Evolutionary conservation across 1,140 invertebrate genomes (phyloP), one percentile per base, ranked within the genome.

Genomic region (Myzus persicae): DNA sequence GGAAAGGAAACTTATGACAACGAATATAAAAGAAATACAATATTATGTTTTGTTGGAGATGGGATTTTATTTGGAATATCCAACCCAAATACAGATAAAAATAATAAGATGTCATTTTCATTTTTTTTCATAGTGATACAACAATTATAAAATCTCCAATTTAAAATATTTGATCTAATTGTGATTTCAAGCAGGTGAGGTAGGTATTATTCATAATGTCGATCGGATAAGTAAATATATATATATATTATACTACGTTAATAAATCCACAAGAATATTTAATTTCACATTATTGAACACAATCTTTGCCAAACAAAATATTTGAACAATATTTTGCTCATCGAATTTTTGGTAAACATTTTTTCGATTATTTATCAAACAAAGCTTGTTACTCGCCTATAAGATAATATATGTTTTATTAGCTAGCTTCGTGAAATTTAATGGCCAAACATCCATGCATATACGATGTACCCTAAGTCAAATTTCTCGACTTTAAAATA

Each of bases 21-120:
- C 24, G 22, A 85, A 42, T 38, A 85, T 38, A 85, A 82, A 85
- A 85, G 24, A 85, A 85, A 85, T 85, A 85, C 22, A 42, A 82
- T n/a, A 40, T 42, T 85, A 85, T 85, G 82, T 42, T 42, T 85
- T 26, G 82, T 40, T 85, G 42, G 82, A 26, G 38, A 76, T 76
- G 14, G 0, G n/a, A 76, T 76, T n/a, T 76, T n/a, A 76, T 76
- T 76, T 76, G 31, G 7, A 42, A 26, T 85, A 82, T 24, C 81
- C 18, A 82, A 82, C n/a, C 20, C 36, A 82, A 82, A 82, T 40
- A 82, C 20, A 24, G 8, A 38, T 82, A 82, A 24, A 38, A 38
- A n/a, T n/a, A 81, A 81, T 36, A 36, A 18, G 14, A 76, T 76
- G n/a, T n/a, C 6, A 20, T 76, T 76, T 67, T n/a, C 2, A 1